phyloP scores from a whole-genome alignment of 2,888 invertebrate species.

The Lampropteryx suffumata region DNA sequence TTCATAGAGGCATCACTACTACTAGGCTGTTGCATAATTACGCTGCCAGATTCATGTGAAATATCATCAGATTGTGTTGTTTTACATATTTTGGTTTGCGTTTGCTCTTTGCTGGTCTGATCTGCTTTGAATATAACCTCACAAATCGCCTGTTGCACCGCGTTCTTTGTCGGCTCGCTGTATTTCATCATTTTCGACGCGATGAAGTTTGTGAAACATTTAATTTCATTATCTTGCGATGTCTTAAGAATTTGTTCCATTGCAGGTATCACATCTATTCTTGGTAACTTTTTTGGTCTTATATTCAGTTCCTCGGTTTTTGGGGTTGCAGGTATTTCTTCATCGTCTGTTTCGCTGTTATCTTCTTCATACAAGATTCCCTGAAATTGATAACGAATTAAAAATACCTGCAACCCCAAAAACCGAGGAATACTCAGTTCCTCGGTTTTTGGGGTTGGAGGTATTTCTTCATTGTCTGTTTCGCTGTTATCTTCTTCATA shows the following conservation, averaged over 20 bases:
- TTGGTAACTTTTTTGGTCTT: conserved; percentile 3
- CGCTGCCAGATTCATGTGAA: conserved; percentile 9
- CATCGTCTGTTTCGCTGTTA: background rate
- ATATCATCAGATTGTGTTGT: conserved; percentile 34
- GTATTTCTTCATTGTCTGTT: background rate
- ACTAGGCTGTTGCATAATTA: conserved; percentile 1
- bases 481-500: background rate
- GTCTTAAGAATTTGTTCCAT: background rate
- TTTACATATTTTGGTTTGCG: conserved; percentile 31
- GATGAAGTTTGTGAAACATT: conserved; percentile 49
- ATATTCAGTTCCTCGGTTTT: conserved; percentile 21
- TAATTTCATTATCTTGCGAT: conserved; percentile 43
- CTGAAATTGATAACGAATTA: background rate
- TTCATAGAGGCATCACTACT: conserved; percentile 5
- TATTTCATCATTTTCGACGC: conserved; percentile 56
- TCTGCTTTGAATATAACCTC: conserved; percentile 57
- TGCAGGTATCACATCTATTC: too few species aligned
- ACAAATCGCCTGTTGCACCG: conserved; percentile 53
- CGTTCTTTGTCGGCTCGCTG: conserved; percentile 42
- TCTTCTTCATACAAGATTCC: background rate
- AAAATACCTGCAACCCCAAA: too few species aligned
- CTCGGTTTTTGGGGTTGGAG: background rate
- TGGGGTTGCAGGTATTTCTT: background rate
- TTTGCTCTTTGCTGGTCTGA: conserved; percentile 40
- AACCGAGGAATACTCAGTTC: too few species aligned